Base-by-base conservation (phyloP, 1,140 invertebrate genomes). In the Lasaia peninsularis region DNA sequence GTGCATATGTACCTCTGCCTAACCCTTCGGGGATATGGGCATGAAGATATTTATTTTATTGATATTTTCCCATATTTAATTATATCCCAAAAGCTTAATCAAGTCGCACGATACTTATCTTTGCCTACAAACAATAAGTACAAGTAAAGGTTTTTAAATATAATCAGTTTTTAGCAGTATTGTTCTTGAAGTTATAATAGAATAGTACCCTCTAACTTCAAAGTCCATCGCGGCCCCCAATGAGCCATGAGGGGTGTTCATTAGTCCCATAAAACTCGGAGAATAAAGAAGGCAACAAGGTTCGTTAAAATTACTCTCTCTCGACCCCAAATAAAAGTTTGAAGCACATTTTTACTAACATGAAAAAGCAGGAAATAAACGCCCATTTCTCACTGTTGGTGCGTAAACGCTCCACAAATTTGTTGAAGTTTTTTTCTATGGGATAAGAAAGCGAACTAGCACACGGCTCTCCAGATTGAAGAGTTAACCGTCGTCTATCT, bases 291-390 rank as follows among this genome's bases (percentile, higher is more conserved):
- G 20, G 40, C 40, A 44, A 44, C 40, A 44, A 16, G 16, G 70
- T 76, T 82, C 75, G 79, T 86, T 86, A 86, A 86, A 84, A 77
- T 80, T 75, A 77, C 73, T 77, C 75, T 75, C 62, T 71, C 60
- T 72, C 72, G 73, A 75, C 65, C 72, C 64, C 62, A 69, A 74
- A 78, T 76, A 79, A 81, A 81, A 57, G 49, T 44, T 57, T 55
- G 67, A 53, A 56, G 62, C 65, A 71, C 16, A 32, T 50, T 57
- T 62, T 56, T 57, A 33, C 16, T 59, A 56, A 44, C 50, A 52
- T 55, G 12, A 54, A 54, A 62, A 35, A 52, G 16, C 9, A 11
- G 20, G 48, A 49, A 37, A 35, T 62, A 20, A 28, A 40, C 49
- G 40, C 10, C 40, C 40, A 18, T 44, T 44, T 20, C 40, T 20